These are phyloP conservation scores for Hemicordylus capensis DNA, from an alignment of 2,113 vertebrate species.

Conservation along the genomic window DNA sequence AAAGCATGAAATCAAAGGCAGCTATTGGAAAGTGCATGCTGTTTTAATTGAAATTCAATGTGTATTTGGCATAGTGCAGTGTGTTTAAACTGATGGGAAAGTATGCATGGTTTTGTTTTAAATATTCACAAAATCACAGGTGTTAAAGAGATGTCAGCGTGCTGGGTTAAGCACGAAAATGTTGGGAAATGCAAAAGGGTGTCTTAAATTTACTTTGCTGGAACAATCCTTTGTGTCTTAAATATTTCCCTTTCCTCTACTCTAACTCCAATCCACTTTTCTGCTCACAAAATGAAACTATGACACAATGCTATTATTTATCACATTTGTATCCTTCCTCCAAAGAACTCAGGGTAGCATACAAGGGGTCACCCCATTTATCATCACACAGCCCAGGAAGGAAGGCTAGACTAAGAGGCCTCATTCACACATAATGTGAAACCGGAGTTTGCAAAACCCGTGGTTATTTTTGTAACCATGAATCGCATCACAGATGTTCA, in stretches of 20 bases:
- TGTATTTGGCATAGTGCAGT: slow-evolving; percentile 8
- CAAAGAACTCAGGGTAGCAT: neutral
- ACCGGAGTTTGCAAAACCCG: too few relatives aligned
- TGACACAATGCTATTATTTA: neutral
- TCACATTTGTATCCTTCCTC: neutral
- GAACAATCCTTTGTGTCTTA: neutral
- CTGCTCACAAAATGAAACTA: neutral
- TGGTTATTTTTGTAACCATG: too few relatives aligned
- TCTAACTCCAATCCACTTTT: neutral
- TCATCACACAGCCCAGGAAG: too few relatives aligned
- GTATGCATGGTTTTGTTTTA: neutral
- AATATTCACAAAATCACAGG: neutral
- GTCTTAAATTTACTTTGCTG: neutral
- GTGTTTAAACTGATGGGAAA: slow-evolving; percentile 17
- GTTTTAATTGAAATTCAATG: slow-evolving; percentile 30
- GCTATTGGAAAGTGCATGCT: slow-evolving; percentile 16
- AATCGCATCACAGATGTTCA: too few relatives aligned
- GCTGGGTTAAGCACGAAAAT: neutral
- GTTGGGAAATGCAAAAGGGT: neutral
- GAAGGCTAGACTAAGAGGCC: too few relatives aligned
- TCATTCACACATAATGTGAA: too few relatives aligned
- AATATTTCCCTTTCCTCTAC: neutral
- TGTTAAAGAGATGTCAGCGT: neutral
- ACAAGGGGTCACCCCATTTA: neutral
- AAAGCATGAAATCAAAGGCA: slow-evolving; percentile 41